Base-by-base conservation (phyloP, 2,113 vertebrate genomes). In the Eleginops maclovinus region DNA sequence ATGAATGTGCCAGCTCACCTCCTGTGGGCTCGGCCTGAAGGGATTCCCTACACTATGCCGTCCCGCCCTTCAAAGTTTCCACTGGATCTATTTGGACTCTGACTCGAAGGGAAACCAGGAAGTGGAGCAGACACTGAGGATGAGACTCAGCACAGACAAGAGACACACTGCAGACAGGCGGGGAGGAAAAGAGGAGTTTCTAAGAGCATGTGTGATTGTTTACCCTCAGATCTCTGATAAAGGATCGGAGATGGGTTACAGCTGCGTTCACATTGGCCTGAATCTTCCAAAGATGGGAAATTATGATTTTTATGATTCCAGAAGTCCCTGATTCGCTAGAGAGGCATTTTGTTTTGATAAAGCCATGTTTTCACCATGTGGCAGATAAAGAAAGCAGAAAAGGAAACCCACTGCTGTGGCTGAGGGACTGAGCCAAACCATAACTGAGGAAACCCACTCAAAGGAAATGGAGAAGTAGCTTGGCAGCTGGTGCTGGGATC, bases 121-220 rank as follows among this genome's bases (percentile, higher is more conserved):
- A 89, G 80, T 64, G 56, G 83, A 85, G 40, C 80, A 92, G 91
- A 92, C 90, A 68, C 44, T 41, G 49, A 77, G 77, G 81, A 85
- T 59, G 72, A 89, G 80, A 87, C 81, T 87, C 75, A 67, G 73
- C 83, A 75, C 51, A 88, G 77, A 85, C 81, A 56, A 78, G 46
- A 75, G 82, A 75, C 62, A 77, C 5, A 83, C 56, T 56, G 79
- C 72, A 69, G 82, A 85, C 83, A 66, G 56, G 43, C 26, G 1
- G 55, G 51, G 60, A 63, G 72, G 77, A 71, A 81, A 65, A 75
- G 64, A 54, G 77, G 69, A 70, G 60, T 26, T 85, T 72, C 77
- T n/a, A 11, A 73, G 26, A 79, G 40, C 54, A 72, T 64, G 14
- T 59, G 58, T 28, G 64, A 16, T 51, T 41, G 26, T 75, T 77